These are phyloP conservation scores for Dendrolimus kikuchii DNA, from an alignment of 1,140 invertebrate species.

Conservation along the genomic window DNA sequence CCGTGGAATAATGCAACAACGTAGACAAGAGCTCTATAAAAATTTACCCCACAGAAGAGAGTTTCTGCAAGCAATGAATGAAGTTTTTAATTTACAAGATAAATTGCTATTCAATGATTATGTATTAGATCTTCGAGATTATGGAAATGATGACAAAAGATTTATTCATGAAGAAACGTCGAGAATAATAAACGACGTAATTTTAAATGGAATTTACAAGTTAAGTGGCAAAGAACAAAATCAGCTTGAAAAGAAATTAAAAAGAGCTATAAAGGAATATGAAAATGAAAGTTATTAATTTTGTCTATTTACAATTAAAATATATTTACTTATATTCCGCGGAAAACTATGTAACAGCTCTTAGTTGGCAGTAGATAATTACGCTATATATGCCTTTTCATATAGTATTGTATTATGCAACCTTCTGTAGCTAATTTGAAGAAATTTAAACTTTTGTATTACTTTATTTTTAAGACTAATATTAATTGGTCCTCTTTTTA, in stretches of 20 bases:
- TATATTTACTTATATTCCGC: too few species aligned
- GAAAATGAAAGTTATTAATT: constrained; percentile 4
- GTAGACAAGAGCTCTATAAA: constrained; percentile 26
- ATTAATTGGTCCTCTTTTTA: too few species aligned
- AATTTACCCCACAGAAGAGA: constrained; percentile 15
- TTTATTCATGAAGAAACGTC: constrained; percentile 33
- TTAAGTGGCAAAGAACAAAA: constrained; percentile 19
- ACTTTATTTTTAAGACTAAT: too few species aligned
- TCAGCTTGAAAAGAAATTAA: constrained; percentile 27
- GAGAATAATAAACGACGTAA: constrained; percentile 31
- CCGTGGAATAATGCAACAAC: constrained; percentile 20
- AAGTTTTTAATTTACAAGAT: constrained; percentile 31
- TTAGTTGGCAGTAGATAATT: too few species aligned
- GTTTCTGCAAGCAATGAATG: constrained; percentile 38
- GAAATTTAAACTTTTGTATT: too few species aligned
- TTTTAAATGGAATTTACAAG: constrained; percentile 27
- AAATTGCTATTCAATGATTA: constrained; percentile 36
- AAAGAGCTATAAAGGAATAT: constrained; percentile 34
- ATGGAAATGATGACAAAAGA: constrained; percentile 26
- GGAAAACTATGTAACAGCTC: too few species aligned
- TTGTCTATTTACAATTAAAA: background rate
- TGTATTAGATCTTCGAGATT: constrained; percentile 33
- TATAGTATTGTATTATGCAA: too few species aligned
- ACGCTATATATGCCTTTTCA: too few species aligned
- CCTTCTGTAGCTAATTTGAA: too few species aligned